Evolutionary conservation across 53 echinoderm and acorn worm species (phyloP).

Genomic region (Luidia sarsii): DNA sequence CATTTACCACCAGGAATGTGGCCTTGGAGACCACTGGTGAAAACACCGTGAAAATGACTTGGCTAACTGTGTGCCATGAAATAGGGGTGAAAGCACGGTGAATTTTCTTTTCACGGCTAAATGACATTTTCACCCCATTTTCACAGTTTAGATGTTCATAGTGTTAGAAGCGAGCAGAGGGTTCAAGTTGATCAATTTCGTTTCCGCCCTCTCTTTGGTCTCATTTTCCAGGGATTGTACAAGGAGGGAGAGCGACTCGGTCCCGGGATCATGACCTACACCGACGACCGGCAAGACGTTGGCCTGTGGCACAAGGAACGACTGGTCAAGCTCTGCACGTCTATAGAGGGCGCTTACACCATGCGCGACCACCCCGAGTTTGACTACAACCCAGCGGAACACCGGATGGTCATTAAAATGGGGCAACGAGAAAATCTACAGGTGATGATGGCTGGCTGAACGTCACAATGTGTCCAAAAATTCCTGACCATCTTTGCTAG

Average conservation of each 20-base stretch:
- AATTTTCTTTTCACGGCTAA: too few relatives aligned
- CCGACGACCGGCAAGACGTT: conserved; percentile 72
- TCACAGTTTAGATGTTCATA: too few relatives aligned
- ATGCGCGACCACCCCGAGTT: conserved; percentile 79
- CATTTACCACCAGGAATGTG: too few relatives aligned
- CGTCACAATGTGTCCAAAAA: not conserved
- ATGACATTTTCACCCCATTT: too few relatives aligned
- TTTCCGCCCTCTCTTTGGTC: too few relatives aligned
- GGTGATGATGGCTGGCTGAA: not conserved
- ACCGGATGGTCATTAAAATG: conserved; percentile 44
- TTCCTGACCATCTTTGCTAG: too few relatives aligned
- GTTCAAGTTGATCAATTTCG: too few relatives aligned
- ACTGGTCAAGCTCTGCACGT: conserved; percentile 78
- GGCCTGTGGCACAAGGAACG: conserved; percentile 90
- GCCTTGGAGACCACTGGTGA: too few relatives aligned
- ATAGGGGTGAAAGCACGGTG: too few relatives aligned
- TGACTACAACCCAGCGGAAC: conserved; percentile 79
- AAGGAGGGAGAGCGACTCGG: conserved; percentile 87
- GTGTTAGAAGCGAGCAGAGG: too few relatives aligned
- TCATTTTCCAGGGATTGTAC: conserved; percentile 90
- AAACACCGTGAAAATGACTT: too few relatives aligned
- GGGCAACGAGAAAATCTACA: conserved; percentile 7
- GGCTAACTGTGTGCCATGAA: too few relatives aligned
- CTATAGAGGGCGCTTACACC: conserved; percentile 74
- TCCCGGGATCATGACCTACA: conserved; percentile 79